A percentile compares a stretch with the other conserved stretches of the same genome.
These are phyloP conservation scores for Masticophis lateralis DNA, from an alignment of 2,797 vertebrate species.

Conservation along the genomic window DNA sequence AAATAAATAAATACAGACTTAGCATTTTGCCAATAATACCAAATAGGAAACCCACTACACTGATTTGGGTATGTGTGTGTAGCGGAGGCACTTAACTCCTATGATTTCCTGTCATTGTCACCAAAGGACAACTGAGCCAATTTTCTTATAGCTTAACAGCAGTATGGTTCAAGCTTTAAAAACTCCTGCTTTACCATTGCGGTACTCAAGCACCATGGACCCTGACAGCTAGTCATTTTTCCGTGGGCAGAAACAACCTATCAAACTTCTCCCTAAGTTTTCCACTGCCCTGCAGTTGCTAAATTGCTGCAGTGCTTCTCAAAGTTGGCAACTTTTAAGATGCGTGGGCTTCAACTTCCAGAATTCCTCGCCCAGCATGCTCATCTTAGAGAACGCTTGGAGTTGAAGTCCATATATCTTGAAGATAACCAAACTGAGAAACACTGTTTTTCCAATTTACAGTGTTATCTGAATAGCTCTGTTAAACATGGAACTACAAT, in stretches of 20 bases:
- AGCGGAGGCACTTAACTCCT: too few species aligned
- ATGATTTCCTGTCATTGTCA: too few species aligned
- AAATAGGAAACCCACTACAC: background rate
- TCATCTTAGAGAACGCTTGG: background rate
- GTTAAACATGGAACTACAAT: too few species aligned
- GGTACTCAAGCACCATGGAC: background rate
- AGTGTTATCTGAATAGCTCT: too few species aligned
- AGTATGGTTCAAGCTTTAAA: background rate
- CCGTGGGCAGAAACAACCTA: background rate
- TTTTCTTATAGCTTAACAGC: too few species aligned
- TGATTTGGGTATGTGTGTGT: too few species aligned
- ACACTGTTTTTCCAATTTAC: background rate
- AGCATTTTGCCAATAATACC: background rate
- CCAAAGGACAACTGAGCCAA: too few species aligned
- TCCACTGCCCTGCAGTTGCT: too few species aligned
- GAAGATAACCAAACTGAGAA: background rate
- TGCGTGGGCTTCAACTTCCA: background rate
- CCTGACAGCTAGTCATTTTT: background rate
- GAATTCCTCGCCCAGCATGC: background rate
- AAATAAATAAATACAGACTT: background rate
- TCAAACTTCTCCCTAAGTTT: too few species aligned
- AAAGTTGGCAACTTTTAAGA: background rate
- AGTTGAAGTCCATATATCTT: background rate
- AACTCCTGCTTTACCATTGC: background rate
- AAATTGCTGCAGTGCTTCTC: background rate